Conservation (phyloP, 2,888 invertebrate genomes). For the Phanerotoma sp. region DNA sequence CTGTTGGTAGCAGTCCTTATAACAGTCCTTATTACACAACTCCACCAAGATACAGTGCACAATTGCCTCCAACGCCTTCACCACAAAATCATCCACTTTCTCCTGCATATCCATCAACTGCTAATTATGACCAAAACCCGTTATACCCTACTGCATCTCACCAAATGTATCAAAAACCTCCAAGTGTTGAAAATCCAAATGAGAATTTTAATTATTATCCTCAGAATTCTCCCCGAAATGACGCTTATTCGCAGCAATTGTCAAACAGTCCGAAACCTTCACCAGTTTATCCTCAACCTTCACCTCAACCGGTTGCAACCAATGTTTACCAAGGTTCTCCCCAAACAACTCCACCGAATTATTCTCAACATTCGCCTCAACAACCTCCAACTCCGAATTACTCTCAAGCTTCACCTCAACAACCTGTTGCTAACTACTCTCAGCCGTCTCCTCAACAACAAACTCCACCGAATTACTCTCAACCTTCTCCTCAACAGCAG, state of each 20-base stretch:
- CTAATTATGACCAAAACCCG: conserved; percentile 49
- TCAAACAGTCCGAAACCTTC: conserved; percentile 35
- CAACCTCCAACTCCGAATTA: conserved; percentile 53
- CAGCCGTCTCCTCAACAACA: conserved; percentile 48
- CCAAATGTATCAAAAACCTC: conserved; percentile 46
- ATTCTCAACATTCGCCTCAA: conserved; percentile 44
- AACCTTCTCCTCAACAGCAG: conserved; percentile 40
- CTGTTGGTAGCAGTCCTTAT: conserved; percentile 80
- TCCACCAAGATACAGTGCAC: conserved; percentile 69
- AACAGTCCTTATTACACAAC: conserved; percentile 62
- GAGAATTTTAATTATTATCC: conserved; percentile 37
- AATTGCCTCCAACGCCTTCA: conserved; percentile 68
- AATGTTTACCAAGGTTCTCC: conserved; percentile 37
- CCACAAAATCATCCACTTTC: conserved; percentile 62
- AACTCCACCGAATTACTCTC: conserved; percentile 35
- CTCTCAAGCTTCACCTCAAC: conserved; percentile 53
- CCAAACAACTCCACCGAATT: conserved; percentile 37
- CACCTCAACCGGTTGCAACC: conserved; percentile 34
- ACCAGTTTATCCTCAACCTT: conserved; percentile 45
- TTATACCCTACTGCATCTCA: conserved; percentile 47
- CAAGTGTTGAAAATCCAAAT: conserved; percentile 40
- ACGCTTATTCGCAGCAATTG: conserved; percentile 49
- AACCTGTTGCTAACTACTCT: conserved; percentile 57
- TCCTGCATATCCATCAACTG: conserved; percentile 64
- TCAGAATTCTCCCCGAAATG: conserved; percentile 35